Evolutionary conservation across 2,797 vertebrate species (phyloP), one percentile per base, ranked within the genome.

Genomic region (Adrianichthys oophorus): DNA sequence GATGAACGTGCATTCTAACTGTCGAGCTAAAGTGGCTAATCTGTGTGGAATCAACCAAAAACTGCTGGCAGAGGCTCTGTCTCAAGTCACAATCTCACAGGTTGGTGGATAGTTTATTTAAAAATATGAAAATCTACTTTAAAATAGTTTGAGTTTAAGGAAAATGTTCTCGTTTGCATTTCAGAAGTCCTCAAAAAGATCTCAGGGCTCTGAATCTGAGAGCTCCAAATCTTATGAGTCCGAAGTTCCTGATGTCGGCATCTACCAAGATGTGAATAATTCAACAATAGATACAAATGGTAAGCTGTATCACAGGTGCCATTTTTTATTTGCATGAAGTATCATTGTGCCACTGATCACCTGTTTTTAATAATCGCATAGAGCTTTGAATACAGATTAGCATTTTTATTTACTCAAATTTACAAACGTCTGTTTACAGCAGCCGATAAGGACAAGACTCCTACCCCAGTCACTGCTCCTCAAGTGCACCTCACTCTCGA

Each of bases 11-110:
- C 97, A 98, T 52, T 94, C 93, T 67, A 92, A 96, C 82, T 99
- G 97, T 84, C 92, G 95, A 86, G 88, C 47, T 7, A 99, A 99
- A 89, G 97, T 99, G 74, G 97, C 94, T 73, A 99, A 98, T 85
- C 87, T 99, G 47, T 99, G 97, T 52, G 97, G 97, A 68, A 96
- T 99, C 89, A 98, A 99, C 87, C 97, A 99, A 91, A 99, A 99
- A 85, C 88, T 99, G 45, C 85, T 99, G 84, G 94, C 97, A 2
- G 97, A 98, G 84, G 95, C 95, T 43, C 89, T 99, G 77, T 94
- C 79, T 79, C 95, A 96, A 93, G 93, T 99, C 32, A 37, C 32
- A 12, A 12, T 37, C 75, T 89, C 87, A 81, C 87, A 93, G 92
- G 97, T 98, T 83, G 58, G 87, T 54, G 64, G 41, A 50, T 37